Evolutionary conservation across 2,113 vertebrate species (phyloP).

Genomic region (Scortum barcoo): DNA sequence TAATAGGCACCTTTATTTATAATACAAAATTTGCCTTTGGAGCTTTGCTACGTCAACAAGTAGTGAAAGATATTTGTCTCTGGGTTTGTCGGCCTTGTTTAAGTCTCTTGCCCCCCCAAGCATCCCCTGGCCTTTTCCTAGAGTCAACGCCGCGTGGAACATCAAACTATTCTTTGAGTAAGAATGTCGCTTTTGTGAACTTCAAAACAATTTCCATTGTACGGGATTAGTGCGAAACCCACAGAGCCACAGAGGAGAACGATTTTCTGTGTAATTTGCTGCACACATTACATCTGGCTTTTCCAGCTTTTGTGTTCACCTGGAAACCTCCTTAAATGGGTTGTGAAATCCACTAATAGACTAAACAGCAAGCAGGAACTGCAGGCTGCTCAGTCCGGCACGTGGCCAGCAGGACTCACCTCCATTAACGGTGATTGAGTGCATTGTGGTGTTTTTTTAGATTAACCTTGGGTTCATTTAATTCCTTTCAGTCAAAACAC

Average conservation of each 20-base stretch:
- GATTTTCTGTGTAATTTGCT: conserved; percentile 49
- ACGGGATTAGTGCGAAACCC: conserved; percentile 40
- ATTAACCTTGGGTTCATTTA: conserved; percentile 64
- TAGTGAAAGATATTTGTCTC: conserved; percentile 15
- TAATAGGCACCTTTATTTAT: conserved; percentile 41
- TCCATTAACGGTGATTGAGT: conserved; percentile 43
- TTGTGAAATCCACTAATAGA: conserved; percentile 65
- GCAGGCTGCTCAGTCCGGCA: conserved; percentile 21
- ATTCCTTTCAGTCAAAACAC: conserved; percentile 54
- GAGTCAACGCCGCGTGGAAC: conserved; percentile 30
- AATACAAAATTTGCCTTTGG: not conserved
- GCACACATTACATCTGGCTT: conserved; percentile 42
- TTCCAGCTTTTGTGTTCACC: conserved; percentile 47
- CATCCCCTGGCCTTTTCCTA: conserved; percentile 47
- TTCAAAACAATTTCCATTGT: conserved; percentile 49
- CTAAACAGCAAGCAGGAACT: conserved; percentile 19
- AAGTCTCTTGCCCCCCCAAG: conserved; percentile 36
- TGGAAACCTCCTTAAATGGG: conserved; percentile 59
- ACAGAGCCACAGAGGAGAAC: conserved; percentile 16
- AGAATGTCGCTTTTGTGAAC: conserved; percentile 41
- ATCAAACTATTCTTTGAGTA: conserved; percentile 41
- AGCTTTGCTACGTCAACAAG: conserved; percentile 1
- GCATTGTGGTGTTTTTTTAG: conserved; percentile 56
- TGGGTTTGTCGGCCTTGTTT: conserved; percentile 29
- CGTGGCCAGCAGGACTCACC: conserved; percentile 33